phyloP scores from a whole-genome alignment of 2,797 vertebrate genomes.

The Malurus leucopterus region DNA sequence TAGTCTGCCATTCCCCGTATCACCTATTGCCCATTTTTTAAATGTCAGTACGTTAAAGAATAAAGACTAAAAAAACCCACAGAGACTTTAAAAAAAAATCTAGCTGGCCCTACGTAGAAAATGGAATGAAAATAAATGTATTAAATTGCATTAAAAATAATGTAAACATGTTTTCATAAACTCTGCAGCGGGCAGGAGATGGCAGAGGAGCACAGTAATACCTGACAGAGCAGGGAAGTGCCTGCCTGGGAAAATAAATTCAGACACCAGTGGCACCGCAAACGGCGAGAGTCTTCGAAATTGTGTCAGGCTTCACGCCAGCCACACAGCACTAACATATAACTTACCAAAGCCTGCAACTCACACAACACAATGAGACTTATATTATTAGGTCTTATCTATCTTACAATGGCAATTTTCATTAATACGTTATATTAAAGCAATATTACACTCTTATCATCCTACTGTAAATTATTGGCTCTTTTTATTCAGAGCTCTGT shows the following conservation, averaged over 20 bases:
- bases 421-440: constrained; percentile 46
- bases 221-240: neutral
- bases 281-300: neutral
- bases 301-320: neutral
- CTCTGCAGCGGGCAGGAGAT: neutral
- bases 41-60: neutral
- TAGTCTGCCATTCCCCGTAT: neutral
- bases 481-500: neutral
- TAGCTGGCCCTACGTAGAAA: rapidly evolving
- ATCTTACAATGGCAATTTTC: constrained; percentile 45
- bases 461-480: constrained; percentile 40
- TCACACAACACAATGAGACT: constrained; percentile 26
- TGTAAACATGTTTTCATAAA: neutral
- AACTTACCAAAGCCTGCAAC: constrained; percentile 27
- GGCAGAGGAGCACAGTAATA: neutral
- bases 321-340: neutral
- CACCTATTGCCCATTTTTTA: neutral
- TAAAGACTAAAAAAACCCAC: neutral
- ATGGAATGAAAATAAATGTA: neutral
- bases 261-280: neutral
- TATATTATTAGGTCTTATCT: constrained; percentile 53
- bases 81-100: neutral
- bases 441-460: constrained; percentile 40
- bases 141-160: neutral
- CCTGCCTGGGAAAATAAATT: neutral